Percentiles rank a stretch among this genome's conserved stretches.
Evolutionary conservation across 2,888 invertebrate species (phyloP).

Genomic region (Nasonia oneida): DNA sequence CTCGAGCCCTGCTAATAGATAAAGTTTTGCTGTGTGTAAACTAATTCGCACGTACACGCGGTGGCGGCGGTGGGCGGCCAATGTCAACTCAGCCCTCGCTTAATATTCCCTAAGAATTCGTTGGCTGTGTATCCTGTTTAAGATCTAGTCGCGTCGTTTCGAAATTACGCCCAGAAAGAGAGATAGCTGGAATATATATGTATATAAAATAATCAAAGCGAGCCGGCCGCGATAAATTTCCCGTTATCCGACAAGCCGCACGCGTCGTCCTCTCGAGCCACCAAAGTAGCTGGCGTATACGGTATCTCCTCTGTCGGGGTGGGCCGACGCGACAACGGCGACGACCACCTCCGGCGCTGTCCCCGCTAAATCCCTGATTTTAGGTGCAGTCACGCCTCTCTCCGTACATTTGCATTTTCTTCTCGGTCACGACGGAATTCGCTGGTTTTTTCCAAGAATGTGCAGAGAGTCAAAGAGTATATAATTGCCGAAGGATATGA

Average conservation of each 20-base stretch:
- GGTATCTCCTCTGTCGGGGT: background rate
- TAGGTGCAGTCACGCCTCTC: slow-evolving; percentile 27
- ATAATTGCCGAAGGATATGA: background rate
- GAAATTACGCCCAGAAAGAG: too few species aligned
- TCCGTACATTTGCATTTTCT: slow-evolving; percentile 37
- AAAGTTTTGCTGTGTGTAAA: slow-evolving; percentile 50
- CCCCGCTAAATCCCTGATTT: slow-evolving; percentile 21
- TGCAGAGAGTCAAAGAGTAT: background rate
- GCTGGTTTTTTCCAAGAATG: too few species aligned
- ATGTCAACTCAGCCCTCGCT: slow-evolving; percentile 37
- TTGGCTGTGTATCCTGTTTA: too few species aligned
- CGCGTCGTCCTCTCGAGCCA: background rate
- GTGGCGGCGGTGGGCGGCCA: background rate
- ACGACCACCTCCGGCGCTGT: background rate
- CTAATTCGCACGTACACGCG: slow-evolving; percentile 30
- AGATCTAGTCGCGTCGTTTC: too few species aligned
- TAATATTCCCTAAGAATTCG: slow-evolving; percentile 13
- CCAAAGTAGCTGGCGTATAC: background rate
- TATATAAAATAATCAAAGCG: background rate
- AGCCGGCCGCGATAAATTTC: background rate
- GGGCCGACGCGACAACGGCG: background rate
- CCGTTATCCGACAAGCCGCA: background rate
- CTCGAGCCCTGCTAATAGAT: slow-evolving; percentile 40
- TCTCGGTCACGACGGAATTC: too few species aligned
- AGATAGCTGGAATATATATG: background rate